These are phyloP conservation scores for Acanthurus leucopareius DNA, from an alignment of 2,797 vertebrate species.

Conservation along the genomic window DNA sequence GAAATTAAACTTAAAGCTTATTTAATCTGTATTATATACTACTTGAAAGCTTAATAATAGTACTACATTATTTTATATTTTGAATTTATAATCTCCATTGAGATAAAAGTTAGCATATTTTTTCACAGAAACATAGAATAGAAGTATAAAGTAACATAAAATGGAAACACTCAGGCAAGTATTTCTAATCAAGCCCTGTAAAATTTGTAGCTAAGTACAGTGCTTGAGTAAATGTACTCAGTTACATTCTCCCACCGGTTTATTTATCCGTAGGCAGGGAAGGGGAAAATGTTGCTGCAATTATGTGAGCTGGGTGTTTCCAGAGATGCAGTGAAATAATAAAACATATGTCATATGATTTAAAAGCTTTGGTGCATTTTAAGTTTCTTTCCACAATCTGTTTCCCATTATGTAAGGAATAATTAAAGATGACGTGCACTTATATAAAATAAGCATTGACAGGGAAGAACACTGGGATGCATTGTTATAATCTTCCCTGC, in stretches of 20 bases:
- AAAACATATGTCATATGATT: not conserved
- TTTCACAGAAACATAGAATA: not conserved
- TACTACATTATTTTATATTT: no score
- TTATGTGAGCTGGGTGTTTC: not conserved
- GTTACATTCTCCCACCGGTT: not conserved
- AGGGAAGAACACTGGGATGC: not conserved
- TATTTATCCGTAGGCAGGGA: not conserved
- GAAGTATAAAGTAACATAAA: not conserved
- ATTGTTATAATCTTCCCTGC: not conserved
- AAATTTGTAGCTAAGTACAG: not conserved
- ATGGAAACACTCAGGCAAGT: not conserved
- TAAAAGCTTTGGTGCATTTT: not conserved
- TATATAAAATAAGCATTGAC: not conserved
- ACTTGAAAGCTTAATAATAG: no score
- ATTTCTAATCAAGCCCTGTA: no score
- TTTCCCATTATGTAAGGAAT: not conserved
- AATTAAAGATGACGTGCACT: not conserved
- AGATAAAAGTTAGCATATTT: no score
- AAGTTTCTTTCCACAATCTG: not conserved
- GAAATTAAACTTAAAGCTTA: no score
- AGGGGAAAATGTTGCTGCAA: not conserved
- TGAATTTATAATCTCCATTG: no score
- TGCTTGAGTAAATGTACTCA: not conserved
- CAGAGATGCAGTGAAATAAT: conserved; percentile 1
- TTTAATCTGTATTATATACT: no score